phyloP scores from a whole-genome alignment of 2,797 vertebrate genomes.

The Schizopygopsis malacanthus region DNA sequence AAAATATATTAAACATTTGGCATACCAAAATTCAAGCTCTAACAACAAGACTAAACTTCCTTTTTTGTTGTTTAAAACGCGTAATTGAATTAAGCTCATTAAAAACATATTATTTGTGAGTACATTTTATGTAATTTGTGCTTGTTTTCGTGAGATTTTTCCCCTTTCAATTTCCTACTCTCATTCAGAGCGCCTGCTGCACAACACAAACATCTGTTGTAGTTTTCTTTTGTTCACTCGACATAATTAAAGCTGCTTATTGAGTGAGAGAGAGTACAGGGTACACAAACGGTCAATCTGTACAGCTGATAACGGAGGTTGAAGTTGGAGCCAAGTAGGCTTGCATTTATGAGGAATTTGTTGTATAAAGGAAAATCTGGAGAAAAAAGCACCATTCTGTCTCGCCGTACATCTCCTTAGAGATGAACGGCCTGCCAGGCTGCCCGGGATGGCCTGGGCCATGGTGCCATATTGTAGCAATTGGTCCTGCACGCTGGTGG shows the following conservation, averaged over 20 bases:
- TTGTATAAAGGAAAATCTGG: constrained; percentile 30
- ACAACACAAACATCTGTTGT: constrained; percentile 43
- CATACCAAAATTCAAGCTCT: neutral
- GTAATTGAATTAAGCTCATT: neutral
- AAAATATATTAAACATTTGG: too few relatives aligned
- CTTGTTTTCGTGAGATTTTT: neutral
- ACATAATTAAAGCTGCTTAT: constrained; percentile 33
- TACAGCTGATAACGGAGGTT: neutral
- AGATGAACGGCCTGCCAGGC: constrained; percentile 40
- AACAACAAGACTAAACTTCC: neutral
- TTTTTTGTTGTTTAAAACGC: neutral
- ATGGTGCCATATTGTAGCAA: constrained; percentile 64
- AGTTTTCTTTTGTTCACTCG: constrained; percentile 21
- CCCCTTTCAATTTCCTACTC: constrained; percentile 19
- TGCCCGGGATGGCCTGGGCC: constrained; percentile 50
- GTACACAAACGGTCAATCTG: neutral
- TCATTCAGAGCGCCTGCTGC: constrained; percentile 3
- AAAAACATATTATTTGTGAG: neutral
- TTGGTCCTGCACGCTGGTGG: constrained; percentile 57
- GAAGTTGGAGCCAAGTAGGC: neutral
- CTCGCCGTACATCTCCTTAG: constrained; percentile 19
- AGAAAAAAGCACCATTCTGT: constrained; percentile 1
- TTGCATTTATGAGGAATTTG: constrained; percentile 7
- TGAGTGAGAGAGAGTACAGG: neutral
- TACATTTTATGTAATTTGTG: neutral